Base-by-base conservation (phyloP, 2,888 invertebrate genomes). In the Smittia sp. region DNA sequence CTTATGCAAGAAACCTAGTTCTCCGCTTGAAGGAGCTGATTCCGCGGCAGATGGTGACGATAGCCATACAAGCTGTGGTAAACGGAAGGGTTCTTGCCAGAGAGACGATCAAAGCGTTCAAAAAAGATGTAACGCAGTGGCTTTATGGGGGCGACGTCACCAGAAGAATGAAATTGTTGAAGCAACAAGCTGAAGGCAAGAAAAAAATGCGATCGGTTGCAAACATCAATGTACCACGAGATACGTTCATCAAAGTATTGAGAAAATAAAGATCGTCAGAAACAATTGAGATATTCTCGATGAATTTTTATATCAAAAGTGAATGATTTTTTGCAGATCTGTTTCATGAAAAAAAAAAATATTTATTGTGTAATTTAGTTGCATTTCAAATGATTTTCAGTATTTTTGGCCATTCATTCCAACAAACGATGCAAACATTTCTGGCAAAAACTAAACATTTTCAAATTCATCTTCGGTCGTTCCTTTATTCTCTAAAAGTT, bases 111-210 rank as follows among this genome's bases (percentile, higher is more conserved):
- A 93, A 92, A 80, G 87, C 97, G 0, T 92, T 88, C 77, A 87
- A 93, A 77, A 98, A 98, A 83, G 96, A 98, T 84, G 96, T 98
- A 0, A 22, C 27, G 39, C 65, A 58, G 11, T 38, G 39, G 22
- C 70, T 72, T 62, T 94, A 96, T 80, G 98, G 97, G 0, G 96
- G 96, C 15, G 98, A 98, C 82, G 85, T 94, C 1, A 93, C 93
- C 0, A 85, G 98, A 77, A 88, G 90, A 80, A 93, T 90, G 86
- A 98, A 98, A 81, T 84, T 98, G 38, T 81, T 98, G 20, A 90
- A 89, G 75, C 88, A 91, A 79, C 98, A 99, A 84, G 87, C 92
- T 0, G 96, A 96, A 78, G 98, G 98, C 6, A 98, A 98, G 81
- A 94, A 93, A 82, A 90, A 90, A 81, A 92, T 98, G 93, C 88